Percentiles rank a stretch among this genome's conserved stretches.
Evolutionary conservation across 2,888 invertebrate species (phyloP).

Genomic region (Zaprionus lineosus): DNA sequence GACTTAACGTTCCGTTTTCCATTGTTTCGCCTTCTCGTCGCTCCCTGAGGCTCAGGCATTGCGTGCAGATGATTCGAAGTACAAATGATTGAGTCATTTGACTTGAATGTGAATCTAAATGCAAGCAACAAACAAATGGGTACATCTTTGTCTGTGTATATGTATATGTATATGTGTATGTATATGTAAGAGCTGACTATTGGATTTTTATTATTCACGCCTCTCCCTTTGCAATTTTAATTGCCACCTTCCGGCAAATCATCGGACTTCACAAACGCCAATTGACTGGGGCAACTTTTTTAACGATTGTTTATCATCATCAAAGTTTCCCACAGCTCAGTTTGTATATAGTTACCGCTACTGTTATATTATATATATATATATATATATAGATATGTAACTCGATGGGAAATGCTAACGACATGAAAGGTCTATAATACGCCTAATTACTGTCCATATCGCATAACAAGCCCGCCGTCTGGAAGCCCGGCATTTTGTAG

Average conservation of each 20-base stretch:
- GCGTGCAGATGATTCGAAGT: too few relatives aligned
- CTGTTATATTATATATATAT: background rate
- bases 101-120: background rate
- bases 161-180: background rate
- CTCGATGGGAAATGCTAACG: too few relatives aligned
- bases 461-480: too few relatives aligned
- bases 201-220: constrained; percentile 22
- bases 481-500: too few relatives aligned
- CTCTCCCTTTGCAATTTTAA: constrained; percentile 25
- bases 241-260: constrained; percentile 38
- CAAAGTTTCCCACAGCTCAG: background rate
- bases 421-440: too few relatives aligned
- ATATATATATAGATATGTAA: background rate
- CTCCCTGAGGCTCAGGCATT: too few relatives aligned
- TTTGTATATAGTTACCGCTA: background rate
- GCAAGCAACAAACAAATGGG: background rate
- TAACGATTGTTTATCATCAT: background rate
- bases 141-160: background rate
- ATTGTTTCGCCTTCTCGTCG: too few relatives aligned
- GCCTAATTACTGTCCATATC: too few relatives aligned
- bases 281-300: constrained; percentile 37
- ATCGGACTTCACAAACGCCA: constrained; percentile 2
- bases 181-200: background rate
- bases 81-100: too few relatives aligned
- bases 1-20: too few relatives aligned